Conservation (phyloP, 2,797 vertebrate species). For the Mycteria americana region DNA sequence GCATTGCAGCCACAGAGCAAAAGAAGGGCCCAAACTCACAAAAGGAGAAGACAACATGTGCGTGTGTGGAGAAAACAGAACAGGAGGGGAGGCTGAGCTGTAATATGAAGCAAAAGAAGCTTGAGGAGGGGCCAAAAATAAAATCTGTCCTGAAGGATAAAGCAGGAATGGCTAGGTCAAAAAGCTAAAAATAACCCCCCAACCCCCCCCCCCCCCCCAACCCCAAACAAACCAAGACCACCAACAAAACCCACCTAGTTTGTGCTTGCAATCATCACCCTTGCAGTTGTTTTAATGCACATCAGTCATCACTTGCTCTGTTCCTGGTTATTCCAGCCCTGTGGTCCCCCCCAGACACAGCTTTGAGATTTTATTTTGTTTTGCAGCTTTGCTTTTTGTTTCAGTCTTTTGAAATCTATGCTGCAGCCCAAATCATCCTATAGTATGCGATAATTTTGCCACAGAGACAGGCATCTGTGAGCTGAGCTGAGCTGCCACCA, state of each 20-base stretch:
- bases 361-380: not conserved
- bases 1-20: not conserved
- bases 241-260: not conserved
- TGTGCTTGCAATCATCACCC: not conserved
- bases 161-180: not conserved
- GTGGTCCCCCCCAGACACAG: not conserved
- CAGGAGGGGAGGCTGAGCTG: not conserved
- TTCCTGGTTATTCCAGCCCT: not conserved
- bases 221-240: not conserved
- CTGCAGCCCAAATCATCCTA: not conserved
- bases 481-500: not conserved
- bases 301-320: not conserved
- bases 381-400: not conserved
- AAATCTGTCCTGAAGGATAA: not conserved
- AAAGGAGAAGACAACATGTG: not conserved
- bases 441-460: not conserved
- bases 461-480: not conserved
- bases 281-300: not conserved
- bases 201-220: not conserved
- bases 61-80: not conserved
- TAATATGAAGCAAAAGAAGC: not conserved
- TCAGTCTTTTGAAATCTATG: not conserved
- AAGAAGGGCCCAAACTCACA: not conserved
- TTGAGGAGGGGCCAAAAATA: not conserved
- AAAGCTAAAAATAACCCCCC: not conserved